Conservation (phyloP, 2,113 vertebrate genomes). For the Agelaius tricolor region DNA sequence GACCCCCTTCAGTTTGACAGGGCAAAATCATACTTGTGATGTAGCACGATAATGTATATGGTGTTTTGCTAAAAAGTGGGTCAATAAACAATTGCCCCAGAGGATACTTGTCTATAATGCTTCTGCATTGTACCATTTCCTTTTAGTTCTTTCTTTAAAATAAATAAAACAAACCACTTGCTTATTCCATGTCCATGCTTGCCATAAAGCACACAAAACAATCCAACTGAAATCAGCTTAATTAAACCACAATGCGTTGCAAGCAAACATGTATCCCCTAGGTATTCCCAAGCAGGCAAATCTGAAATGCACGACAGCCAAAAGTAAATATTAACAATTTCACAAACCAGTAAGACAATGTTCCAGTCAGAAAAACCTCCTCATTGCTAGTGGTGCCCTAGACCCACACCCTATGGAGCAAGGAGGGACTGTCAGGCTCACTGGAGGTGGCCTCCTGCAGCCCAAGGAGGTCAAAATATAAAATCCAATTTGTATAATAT, state of each 20-base stretch:
- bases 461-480: not conserved
- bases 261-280: conserved; percentile 53
- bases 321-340: conserved; percentile 59
- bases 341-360: not conserved
- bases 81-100: conserved; percentile 36
- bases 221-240: conserved; percentile 65
- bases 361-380: not conserved
- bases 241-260: conserved; percentile 47
- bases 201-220: conserved; percentile 60
- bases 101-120: not conserved
- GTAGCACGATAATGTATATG: not conserved
- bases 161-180: conserved; percentile 56
- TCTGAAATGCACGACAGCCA: not conserved
- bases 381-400: not conserved
- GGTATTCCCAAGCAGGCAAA: conserved; percentile 55
- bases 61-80: conserved; percentile 39
- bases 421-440: not conserved
- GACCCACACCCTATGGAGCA: fast-evolving
- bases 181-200: conserved; percentile 44
- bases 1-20: not conserved
- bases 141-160: conserved; percentile 48
- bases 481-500: not conserved
- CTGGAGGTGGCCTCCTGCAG: not conserved
- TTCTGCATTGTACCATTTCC: not conserved
- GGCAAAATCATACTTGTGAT: not conserved